These are phyloP conservation scores for Aspidoscelis tigris DNA, from an alignment of 2,113 vertebrate genomes.

Conservation along the genomic window DNA sequence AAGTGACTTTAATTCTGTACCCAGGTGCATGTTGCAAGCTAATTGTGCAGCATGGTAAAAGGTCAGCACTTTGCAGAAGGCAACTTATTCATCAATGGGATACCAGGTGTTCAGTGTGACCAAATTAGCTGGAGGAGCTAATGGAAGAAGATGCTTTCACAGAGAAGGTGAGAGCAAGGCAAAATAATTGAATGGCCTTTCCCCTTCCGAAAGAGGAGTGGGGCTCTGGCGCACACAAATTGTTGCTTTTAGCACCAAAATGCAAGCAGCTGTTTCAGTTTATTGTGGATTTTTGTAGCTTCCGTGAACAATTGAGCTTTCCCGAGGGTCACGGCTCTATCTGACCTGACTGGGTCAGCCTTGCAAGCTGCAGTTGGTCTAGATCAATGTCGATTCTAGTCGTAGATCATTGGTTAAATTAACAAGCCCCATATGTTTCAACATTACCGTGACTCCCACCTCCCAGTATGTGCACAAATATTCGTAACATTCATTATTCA, in stretches of 20 bases:
- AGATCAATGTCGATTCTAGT: no score
- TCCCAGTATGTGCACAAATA: no score
- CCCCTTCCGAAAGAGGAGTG: neutral
- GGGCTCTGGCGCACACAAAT: neutral
- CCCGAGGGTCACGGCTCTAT: no score
- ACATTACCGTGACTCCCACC: no score
- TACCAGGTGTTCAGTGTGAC: conserved; percentile 27
- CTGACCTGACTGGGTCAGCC: neutral
- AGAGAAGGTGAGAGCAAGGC: neutral
- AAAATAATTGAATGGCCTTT: conserved; percentile 18
- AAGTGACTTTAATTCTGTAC: conserved; percentile 25
- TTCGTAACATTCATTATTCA: no score
- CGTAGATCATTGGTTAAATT: no score
- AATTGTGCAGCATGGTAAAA: conserved; percentile 36
- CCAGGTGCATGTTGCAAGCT: conserved; percentile 38
- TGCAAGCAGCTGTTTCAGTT: neutral
- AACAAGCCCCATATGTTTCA: no score
- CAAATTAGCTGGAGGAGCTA: conserved; percentile 31
- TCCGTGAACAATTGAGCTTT: neutral
- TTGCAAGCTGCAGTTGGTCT: neutral
- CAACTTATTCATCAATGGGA: accelerated
- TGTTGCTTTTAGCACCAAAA: neutral
- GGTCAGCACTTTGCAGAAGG: accelerated
- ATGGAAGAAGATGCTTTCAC: neutral
- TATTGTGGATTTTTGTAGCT: neutral